A percentile compares a stretch with the other conserved stretches of the same genome.
phyloP scores from a whole-genome alignment of 2,797 vertebrate genomes.

The Pelodytes ibericus region DNA sequence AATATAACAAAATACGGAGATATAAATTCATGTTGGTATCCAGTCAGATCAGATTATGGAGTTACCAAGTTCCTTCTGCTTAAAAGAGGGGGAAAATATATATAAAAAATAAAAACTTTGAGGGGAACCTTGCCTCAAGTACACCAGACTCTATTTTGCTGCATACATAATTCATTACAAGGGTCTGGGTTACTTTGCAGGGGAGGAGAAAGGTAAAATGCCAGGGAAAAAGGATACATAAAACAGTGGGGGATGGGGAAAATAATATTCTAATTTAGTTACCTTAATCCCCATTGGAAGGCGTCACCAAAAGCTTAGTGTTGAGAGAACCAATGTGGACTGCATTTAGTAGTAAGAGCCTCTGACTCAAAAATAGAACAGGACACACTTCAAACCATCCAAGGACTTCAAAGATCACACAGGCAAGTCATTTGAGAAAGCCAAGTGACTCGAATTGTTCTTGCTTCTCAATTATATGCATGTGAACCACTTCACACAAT shows the following conservation, averaged over 20 bases:
- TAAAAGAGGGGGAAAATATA: not conserved
- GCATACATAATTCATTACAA: not conserved
- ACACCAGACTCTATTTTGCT: too few species aligned
- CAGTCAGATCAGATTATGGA: too few species aligned
- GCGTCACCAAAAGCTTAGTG: not conserved
- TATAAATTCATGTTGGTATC: too few species aligned
- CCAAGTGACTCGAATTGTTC: too few species aligned
- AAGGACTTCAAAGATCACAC: not conserved
- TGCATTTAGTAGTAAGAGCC: constrained; percentile 1
- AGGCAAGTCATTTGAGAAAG: too few species aligned
- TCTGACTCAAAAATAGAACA: not conserved
- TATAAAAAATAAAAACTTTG: not conserved
- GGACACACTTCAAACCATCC: too few species aligned
- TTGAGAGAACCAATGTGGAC: not conserved
- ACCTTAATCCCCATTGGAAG: not conserved
- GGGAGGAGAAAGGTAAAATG: not conserved
- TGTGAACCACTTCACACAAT: too few species aligned
- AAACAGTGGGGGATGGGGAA: too few species aligned
- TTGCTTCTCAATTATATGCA: too few species aligned
- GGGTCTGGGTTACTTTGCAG: not conserved
- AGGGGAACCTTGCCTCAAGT: too few species aligned
- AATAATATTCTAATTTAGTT: too few species aligned
- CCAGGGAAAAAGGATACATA: not conserved
- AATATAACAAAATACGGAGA: too few species aligned
- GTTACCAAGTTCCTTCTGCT: not conserved